Evolutionary conservation across 2,113 vertebrate species (phyloP), one percentile per base, ranked within the genome.

Genomic region (Tinamus guttatus): DNA sequence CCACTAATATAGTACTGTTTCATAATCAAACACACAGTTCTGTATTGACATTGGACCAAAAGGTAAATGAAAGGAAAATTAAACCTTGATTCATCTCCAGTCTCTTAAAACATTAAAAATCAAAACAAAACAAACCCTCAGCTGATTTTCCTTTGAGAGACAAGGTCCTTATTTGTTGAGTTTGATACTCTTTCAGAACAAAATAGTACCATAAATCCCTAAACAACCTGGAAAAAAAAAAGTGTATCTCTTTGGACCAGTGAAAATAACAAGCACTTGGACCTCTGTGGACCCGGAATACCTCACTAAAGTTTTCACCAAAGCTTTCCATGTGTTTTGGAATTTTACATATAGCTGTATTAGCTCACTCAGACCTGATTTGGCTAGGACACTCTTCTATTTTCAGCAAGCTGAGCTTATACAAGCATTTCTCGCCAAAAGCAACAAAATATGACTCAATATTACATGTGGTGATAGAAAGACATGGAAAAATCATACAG

Each of bases 21-120:
- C 49, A 70, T 74, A 27, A 60, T 18, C 49, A 74, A 62, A 51
- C 82, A 68, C 64, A 54, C 38, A 58, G 67, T 52, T 90, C 89
- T 84, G 6, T 95, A 81, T 95, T 94, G 94, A 96, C 81, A 52
- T 90, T 94, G 93, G 94, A 89, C 81, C 45, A 77, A 96, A 84
- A 1, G 0, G 54, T 56, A 56, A 56, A 56, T 56, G 83, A 86
- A 95, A 45, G 77, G 20, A 97, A 88, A 97, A 97, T 93, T 52
- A 69, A 93, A 86, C 74, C 69, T 93, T 94, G 93, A 76, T 94
- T 93, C 47, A 69, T 71, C 7, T 47, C 51, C 56, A 49, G 74
- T 19, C 28, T 71, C 47, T 88, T 71, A 86, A 94, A 92, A 30
- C 64, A 27, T 56, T 79, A 81, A 87, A 92, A 84, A 41, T 30